These are phyloP conservation scores for Epinotia nisella DNA, from an alignment of 2,888 invertebrate species.

Conservation along the genomic window DNA sequence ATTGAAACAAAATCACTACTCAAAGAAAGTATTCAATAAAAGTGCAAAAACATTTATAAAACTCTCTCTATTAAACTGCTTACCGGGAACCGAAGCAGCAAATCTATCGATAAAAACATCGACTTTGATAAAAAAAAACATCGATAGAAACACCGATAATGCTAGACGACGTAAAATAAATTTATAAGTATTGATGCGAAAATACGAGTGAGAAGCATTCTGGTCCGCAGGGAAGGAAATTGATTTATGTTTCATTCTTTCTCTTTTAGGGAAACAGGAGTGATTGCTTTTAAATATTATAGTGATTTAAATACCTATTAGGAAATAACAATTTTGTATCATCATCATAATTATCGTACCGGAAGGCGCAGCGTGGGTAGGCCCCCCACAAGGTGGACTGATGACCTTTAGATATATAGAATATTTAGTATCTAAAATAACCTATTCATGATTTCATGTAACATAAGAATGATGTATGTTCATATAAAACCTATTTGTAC, in stretches of 20 bases:
- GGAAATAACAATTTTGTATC: too few relatives aligned
- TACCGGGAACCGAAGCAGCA: neutral
- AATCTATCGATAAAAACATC: slow-evolving; percentile 16
- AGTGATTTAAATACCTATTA: too few relatives aligned
- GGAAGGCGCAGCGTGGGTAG: too few relatives aligned
- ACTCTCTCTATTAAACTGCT: neutral
- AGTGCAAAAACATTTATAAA: neutral
- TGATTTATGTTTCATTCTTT: too few relatives aligned
- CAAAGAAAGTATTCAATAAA: neutral
- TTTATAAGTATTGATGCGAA: slow-evolving; percentile 12
- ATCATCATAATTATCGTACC: too few relatives aligned
- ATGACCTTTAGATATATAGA: too few relatives aligned
- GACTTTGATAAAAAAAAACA: slow-evolving; percentile 15
- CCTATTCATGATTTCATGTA: neutral
- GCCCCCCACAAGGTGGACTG: too few relatives aligned
- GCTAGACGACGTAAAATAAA: slow-evolving; percentile 19
- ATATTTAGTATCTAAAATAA: neutral
- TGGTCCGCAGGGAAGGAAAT: neutral
- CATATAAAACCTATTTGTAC: neutral
- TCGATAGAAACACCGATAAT: neutral
- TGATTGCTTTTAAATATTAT: too few relatives aligned
- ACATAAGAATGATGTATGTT: slow-evolving; percentile 9
- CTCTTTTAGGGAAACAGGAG: too few relatives aligned
- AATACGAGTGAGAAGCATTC: neutral
- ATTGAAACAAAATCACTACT: neutral